Conservation (phyloP, 23 tunicate species). For the Trididemnum clinides region DNA sequence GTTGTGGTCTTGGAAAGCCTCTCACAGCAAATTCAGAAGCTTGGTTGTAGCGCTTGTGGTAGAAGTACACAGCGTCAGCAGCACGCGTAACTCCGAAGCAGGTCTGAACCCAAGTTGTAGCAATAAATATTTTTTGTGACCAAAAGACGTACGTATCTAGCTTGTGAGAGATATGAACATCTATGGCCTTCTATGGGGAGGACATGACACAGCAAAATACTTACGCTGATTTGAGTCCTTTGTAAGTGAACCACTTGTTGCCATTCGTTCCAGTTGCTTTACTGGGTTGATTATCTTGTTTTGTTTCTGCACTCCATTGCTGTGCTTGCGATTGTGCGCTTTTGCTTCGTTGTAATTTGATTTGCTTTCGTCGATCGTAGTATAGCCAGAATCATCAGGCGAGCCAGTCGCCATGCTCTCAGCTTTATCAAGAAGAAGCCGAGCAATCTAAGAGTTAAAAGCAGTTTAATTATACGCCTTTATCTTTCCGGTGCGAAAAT, state of each 20-base stretch:
- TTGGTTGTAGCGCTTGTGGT: too few species aligned
- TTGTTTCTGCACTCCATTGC: slow-evolving; percentile 32
- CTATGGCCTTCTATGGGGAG: not conserved
- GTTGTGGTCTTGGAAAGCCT: too few species aligned
- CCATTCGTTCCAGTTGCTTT: slow-evolving; percentile 8
- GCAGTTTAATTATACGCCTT: too few species aligned
- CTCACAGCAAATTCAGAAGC: too few species aligned
- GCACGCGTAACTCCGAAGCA: too few species aligned
- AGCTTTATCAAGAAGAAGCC: slow-evolving; percentile 71
- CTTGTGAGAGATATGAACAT: not conserved
- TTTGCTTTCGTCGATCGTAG: slow-evolving; percentile 12
- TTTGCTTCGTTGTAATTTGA: slow-evolving; percentile 14
- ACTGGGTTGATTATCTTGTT: slow-evolving; percentile 7
- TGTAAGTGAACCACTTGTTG: slow-evolving; percentile 4
- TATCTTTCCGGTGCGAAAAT: too few species aligned
- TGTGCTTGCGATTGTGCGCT: slow-evolving; percentile 27
- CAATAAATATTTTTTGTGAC: not conserved
- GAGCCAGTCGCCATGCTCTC: slow-evolving; percentile 29
- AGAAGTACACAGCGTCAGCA: too few species aligned
- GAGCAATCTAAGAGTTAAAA: slow-evolving; percentile 92
- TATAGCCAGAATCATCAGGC: not conserved
- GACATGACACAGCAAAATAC: not conserved
- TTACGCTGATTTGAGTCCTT: not conserved
- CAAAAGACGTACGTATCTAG: not conserved
- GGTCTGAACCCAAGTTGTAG: too few species aligned